These are phyloP conservation scores for Brotula barbata DNA, from an alignment of 2,797 vertebrate genomes.

Conservation along the genomic window DNA sequence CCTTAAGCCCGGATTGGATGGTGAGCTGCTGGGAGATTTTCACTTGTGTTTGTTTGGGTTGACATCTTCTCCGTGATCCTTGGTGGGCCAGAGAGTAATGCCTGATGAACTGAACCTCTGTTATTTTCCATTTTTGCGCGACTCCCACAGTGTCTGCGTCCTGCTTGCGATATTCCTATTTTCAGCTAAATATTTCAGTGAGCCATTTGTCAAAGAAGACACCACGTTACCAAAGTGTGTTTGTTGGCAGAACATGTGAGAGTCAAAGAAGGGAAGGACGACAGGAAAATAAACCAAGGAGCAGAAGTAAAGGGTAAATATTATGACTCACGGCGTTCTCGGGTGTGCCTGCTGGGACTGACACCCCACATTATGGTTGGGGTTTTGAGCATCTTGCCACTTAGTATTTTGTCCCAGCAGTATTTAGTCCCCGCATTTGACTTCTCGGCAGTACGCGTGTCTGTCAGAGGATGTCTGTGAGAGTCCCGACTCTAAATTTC, in stretches of 20 bases:
- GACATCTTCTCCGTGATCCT: constrained; percentile 45
- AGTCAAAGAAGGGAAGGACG: constrained; percentile 36
- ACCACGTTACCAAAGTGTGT: constrained; percentile 48
- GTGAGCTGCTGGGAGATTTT: constrained; percentile 50
- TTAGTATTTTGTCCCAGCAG: constrained; percentile 62
- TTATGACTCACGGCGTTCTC: constrained; percentile 72
- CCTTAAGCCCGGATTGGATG: constrained; percentile 24
- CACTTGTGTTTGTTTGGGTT: constrained; percentile 47
- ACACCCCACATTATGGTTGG: constrained; percentile 54
- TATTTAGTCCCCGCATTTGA: constrained; percentile 42
- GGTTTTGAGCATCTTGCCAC: constrained; percentile 54
- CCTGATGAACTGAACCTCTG: constrained; percentile 41
- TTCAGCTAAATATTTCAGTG: constrained; percentile 46
- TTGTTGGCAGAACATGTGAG: constrained; percentile 53
- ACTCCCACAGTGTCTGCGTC: constrained; percentile 17
- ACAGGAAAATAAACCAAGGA: constrained; percentile 54
- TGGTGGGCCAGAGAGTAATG: constrained; percentile 20
- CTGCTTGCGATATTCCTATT: constrained; percentile 17
- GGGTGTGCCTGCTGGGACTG: constrained; percentile 58
- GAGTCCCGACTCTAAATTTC: neutral
- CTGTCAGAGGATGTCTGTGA: constrained; percentile 16
- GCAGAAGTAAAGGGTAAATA: constrained; percentile 61
- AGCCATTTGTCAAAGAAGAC: constrained; percentile 62
- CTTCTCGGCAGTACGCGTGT: constrained; percentile 27
- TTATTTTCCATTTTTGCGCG: constrained; percentile 27